Base-by-base conservation (phyloP, 2,113 vertebrate species). In the Furnarius figulus region DNA sequence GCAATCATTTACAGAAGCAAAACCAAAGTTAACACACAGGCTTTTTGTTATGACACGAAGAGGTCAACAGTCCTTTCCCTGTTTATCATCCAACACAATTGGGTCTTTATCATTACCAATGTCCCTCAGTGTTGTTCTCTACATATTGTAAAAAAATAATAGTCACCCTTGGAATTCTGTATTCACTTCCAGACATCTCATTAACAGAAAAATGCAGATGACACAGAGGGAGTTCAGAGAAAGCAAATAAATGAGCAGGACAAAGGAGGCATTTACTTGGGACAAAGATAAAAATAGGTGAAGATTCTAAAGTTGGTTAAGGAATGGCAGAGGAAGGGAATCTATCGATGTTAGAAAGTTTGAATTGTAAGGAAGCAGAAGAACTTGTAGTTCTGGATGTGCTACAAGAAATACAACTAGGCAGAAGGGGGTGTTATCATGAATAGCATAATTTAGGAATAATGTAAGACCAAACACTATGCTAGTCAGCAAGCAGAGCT, bases 151-250 rank as follows among this genome's bases (percentile, higher is more conserved):
- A 90, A 95, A 86, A 74, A 89, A 65, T 37, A 71, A 84, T 59
- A 44, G 85, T 66, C 71, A 91, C 21, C n/a, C 59, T 31, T 71
- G 78, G 85, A 97, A 94, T 91, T 77, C 87, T 93, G 55, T n/a
- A 44, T 74, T 88, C 71, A 74, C 55, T 90, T 94, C 72, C 61
- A 94, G 85, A 85, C 42, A 90, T 46, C 63, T 96, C 87, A 83
- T 93, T 88, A 91, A 85, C 30, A 74, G 86, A 79, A 52, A 85
- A 78, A 55, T 67, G 33, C 49, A 70, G 78, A 62, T n/a, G 49
- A 71, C 11, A 65, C 2, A 22, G 25, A 77, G 44, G 15, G 37
- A 70, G 37, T 88, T 93, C 63, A 66, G 67, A 83, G 30, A 91
- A 76, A 79, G 35, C 53, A 92, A 89, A 82, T n/a, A 94, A 79